These are phyloP conservation scores for Cosmia pyralina DNA, from an alignment of 2,888 invertebrate species.

Conservation along the genomic window DNA sequence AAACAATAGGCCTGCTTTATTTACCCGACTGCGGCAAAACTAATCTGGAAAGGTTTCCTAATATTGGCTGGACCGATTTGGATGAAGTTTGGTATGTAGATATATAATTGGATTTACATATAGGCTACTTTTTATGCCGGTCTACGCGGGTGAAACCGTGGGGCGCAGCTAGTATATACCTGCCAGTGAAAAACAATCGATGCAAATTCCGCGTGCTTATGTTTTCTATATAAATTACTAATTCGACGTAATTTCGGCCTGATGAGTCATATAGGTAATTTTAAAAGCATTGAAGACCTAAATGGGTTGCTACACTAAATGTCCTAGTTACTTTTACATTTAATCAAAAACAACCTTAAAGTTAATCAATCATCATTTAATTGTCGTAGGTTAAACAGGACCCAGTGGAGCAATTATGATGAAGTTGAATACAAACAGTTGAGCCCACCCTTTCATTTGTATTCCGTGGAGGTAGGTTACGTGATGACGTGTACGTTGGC, in stretches of 20 bases:
- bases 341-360: constrained; percentile 13
- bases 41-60: not conserved
- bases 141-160: too few relatives aligned
- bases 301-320: not conserved
- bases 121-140: too few relatives aligned
- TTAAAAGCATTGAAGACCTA: not conserved
- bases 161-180: too few relatives aligned
- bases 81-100: too few relatives aligned
- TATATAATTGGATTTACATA: too few relatives aligned
- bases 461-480: constrained; percentile 57
- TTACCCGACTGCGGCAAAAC: not conserved
- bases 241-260: too few relatives aligned
- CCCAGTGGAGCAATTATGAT: constrained; percentile 53
- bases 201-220: not conserved
- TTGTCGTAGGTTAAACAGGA: constrained; percentile 46
- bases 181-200: not conserved
- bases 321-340: not conserved
- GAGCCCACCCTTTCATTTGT: constrained; percentile 62
- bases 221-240: not conserved
- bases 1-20: not conserved
- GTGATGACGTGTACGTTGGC: constrained; percentile 62
- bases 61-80: too few relatives aligned
- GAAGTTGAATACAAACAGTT: constrained; percentile 61
- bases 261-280: not conserved
- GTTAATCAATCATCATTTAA: constrained; percentile 54